phyloP scores from a whole-genome alignment of 2,888 invertebrate genomes.

The Boloria euphrosyne region DNA sequence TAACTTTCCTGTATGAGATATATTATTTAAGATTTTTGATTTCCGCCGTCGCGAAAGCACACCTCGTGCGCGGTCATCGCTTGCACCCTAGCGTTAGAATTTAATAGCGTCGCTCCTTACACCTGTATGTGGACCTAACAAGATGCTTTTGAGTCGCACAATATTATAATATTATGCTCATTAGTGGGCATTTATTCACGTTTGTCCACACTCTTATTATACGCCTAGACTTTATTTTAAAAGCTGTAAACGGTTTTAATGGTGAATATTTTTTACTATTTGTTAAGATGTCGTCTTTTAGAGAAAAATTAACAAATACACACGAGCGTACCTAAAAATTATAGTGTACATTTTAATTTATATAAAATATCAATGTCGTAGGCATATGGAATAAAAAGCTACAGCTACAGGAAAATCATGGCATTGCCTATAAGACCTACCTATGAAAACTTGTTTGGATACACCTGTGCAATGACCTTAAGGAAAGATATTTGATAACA shows the following conservation, averaged over 20 bases:
- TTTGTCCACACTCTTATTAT: constrained; percentile 49
- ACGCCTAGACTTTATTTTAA: constrained; percentile 33
- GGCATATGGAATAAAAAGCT: too few species aligned
- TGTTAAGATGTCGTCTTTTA: constrained; percentile 18
- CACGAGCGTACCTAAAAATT: background rate
- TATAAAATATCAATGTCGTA: background rate
- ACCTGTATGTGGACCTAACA: constrained; percentile 72
- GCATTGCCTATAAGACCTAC: constrained; percentile 1
- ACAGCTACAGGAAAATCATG: constrained; percentile 7
- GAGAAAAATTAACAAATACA: constrained; percentile 1
- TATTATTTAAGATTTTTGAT: background rate
- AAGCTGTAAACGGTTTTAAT: constrained; percentile 37
- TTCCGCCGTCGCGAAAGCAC: constrained; percentile 38
- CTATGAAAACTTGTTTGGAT: constrained; percentile 23
- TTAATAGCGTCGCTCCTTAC: constrained; percentile 74
- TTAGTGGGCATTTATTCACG: constrained; percentile 70
- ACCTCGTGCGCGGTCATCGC: constrained; percentile 41
- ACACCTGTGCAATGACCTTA: constrained; percentile 33
- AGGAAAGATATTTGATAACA: constrained; percentile 17
- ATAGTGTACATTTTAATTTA: too few species aligned
- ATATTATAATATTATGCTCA: constrained; percentile 79
- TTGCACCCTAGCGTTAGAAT: constrained; percentile 66
- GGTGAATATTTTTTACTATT: constrained; percentile 31
- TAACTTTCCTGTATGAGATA: too few species aligned
- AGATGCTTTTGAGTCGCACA: constrained; percentile 71